Conservation (phyloP, 1,140 invertebrate genomes). For the Saccostrea glomerata region DNA sequence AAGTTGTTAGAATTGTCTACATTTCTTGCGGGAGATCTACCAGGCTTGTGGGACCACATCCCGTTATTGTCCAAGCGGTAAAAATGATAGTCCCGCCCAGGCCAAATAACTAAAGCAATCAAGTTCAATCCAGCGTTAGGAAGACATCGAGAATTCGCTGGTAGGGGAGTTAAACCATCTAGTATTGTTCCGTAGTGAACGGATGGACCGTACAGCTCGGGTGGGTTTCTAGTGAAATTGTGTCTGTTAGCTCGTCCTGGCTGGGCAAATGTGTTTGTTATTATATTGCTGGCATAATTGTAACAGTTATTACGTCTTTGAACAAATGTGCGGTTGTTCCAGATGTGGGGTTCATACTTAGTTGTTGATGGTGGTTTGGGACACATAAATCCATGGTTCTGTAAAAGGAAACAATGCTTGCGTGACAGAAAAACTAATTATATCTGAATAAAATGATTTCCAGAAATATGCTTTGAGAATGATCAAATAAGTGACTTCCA, state of each 20-base stretch:
- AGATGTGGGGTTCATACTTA: neutral
- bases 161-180: conserved; percentile 41
- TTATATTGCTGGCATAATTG: conserved; percentile 48
- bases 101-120: conserved; percentile 52
- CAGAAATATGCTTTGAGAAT: neutral
- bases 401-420: neutral
- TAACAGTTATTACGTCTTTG: conserved; percentile 49
- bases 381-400: neutral
- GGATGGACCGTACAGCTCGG: neutral
- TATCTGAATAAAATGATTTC: neutral
- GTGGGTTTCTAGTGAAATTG: conserved; percentile 10
- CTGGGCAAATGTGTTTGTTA: conserved; percentile 54
- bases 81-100: neutral
- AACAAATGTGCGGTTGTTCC: conserved; percentile 28
- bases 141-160: neutral
- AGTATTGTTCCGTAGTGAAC: conserved; percentile 30
- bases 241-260: conserved; percentile 44
- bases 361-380: neutral
- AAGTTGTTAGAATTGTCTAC: conserved; percentile 39
- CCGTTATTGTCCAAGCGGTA: conserved; percentile 41
- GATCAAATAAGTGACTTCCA: too few relatives aligned
- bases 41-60: conserved; percentile 47
- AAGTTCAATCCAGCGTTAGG: conserved; percentile 46
- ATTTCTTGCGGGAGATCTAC: conserved; percentile 42
- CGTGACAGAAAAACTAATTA: neutral